These are phyloP conservation scores for Rafetus swinhoei DNA, from an alignment of 2,113 vertebrate species.

Conservation along the genomic window DNA sequence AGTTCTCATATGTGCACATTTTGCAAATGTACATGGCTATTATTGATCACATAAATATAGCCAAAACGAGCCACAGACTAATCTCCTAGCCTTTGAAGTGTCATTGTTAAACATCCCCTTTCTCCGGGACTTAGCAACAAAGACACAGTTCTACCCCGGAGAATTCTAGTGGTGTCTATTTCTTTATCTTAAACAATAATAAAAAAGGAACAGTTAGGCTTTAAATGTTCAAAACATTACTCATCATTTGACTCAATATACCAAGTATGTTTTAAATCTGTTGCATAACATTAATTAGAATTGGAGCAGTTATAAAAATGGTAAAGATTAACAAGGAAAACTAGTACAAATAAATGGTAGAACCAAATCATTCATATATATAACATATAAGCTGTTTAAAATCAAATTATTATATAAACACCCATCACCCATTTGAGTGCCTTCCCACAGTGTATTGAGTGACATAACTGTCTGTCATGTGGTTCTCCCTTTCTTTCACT, in stretches of 20 bases:
- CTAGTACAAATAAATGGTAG: background rate
- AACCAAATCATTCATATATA: constrained; percentile 12
- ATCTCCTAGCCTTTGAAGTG: constrained; percentile 37
- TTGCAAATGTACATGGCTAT: constrained; percentile 46
- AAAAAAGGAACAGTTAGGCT: background rate
- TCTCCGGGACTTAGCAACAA: constrained; percentile 3
- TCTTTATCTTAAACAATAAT: constrained; percentile 8
- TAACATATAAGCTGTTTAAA: background rate
- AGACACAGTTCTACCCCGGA: constrained; percentile 3
- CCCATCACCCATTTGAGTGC: background rate
- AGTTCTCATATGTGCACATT: constrained; percentile 53
- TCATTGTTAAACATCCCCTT: constrained; percentile 24
- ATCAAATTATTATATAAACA: background rate
- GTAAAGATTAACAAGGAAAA: background rate
- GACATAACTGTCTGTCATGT: background rate
- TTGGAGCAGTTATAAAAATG: background rate
- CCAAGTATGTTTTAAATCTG: constrained; percentile 17
- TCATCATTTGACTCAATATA: background rate
- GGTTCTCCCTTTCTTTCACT: background rate
- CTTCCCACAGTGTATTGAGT: background rate
- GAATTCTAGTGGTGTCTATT: constrained; percentile 8
- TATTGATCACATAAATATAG: constrained; percentile 57
- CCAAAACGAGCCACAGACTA: constrained; percentile 52
- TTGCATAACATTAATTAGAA: background rate
- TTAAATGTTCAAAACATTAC: constrained; percentile 6